Base-by-base conservation (phyloP, 2,888 invertebrate species). In the Tachina fera region DNA sequence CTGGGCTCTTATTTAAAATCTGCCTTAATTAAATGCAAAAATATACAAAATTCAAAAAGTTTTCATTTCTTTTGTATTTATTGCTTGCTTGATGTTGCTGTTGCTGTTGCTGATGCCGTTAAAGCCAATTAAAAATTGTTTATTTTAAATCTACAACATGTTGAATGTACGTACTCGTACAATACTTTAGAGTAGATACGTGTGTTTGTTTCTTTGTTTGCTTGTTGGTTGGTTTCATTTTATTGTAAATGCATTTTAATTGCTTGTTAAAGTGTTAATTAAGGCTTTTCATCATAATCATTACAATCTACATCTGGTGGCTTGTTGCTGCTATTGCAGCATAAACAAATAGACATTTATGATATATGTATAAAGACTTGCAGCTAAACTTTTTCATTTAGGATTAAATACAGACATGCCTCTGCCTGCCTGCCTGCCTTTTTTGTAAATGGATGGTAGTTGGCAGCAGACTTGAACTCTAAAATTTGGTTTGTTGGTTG, bases 261-360 rank as follows among this genome's bases (percentile, higher is more conserved):
- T 86, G 86, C 83, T 83, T 86, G 86, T 86, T 83, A 86, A 86
- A 83, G 86, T 86, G 86, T 86, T 86, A 86, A 86, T 86, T 86
- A 86, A 86, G 86, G 83, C 86, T 83, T 86, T 86, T 79, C 83
- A 86, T 86, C 80, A 75, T 75, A 84, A 84, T 84, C 84, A 75
- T 41, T 65, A 58, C 63, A 80, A 84, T 79, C 84, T 79, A 76
- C 79, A 80, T 63, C 75, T 71, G 70, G 51, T 75, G 74, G 67
- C 58, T 65, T 41, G 68, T 68, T 67, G 60, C 19, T 60, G 65
- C n/a, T n/a, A n/a, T 41, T 53, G 65, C 65, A 41, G 31, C 67
- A 43, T 60, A 51, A 67, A 14, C 41, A 68, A n/a, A 49, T 14
- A 49, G 13, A 67, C n/a, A 61, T 31, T 31, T 31, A 31, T 31